These are phyloP conservation scores for Gortyna flavago DNA, from an alignment of 2,888 invertebrate genomes.

Conservation along the genomic window DNA sequence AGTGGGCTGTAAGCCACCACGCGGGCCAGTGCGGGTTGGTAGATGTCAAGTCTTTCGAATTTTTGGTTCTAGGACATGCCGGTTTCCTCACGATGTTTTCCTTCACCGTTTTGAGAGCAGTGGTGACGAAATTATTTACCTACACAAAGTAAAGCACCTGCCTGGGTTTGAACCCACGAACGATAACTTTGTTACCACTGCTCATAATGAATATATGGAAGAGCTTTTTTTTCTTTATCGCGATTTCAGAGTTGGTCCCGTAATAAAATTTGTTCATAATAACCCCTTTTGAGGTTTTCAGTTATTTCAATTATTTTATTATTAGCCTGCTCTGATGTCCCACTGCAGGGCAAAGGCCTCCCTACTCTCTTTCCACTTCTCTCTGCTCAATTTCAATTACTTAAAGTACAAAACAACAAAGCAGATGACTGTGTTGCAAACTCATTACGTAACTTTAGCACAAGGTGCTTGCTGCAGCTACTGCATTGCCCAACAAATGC, in stretches of 20 bases:
- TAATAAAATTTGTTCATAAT: neutral
- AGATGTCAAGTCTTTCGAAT: neutral
- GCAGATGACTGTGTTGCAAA: constrained; percentile 11
- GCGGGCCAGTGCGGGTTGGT: neutral
- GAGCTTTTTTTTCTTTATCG: neutral
- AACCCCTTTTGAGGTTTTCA: neutral
- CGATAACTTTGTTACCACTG: neutral
- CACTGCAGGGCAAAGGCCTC: too few species aligned
- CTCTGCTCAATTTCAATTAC: too few species aligned
- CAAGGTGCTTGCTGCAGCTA: neutral
- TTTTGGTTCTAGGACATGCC: neutral
- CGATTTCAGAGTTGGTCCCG: neutral
- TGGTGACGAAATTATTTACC: too few species aligned
- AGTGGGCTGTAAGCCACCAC: neutral
- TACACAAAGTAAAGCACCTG: too few species aligned
- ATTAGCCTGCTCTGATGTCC: too few species aligned
- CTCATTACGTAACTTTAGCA: constrained; percentile 15
- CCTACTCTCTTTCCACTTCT: too few species aligned
- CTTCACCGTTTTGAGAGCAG: neutral
- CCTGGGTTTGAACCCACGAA: too few species aligned
- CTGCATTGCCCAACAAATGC: constrained; percentile 22
- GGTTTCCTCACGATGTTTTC: neutral
- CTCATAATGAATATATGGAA: neutral
- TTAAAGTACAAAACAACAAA: constrained; percentile 17
- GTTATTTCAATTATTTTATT: too few species aligned